These are phyloP conservation scores for Setipinna tenuifilis DNA, from an alignment of 2,797 vertebrate genomes.

Conservation along the genomic window DNA sequence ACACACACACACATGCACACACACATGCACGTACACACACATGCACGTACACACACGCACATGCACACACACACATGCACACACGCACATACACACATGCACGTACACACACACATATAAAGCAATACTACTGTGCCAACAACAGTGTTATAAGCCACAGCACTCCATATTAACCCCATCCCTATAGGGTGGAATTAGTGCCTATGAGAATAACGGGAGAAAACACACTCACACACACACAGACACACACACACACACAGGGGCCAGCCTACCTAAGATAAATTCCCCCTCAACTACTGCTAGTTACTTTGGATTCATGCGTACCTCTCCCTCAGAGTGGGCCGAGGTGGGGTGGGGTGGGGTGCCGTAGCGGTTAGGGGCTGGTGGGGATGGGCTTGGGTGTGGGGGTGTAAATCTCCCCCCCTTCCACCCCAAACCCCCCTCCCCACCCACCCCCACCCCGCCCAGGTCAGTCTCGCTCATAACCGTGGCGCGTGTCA, in stretches of 20 bases:
- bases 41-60: background rate
- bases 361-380: background rate
- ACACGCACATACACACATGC: background rate
- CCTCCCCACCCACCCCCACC: too few species aligned
- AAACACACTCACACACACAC: background rate
- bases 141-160: background rate
- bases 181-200: background rate
- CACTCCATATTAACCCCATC: background rate
- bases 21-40: background rate
- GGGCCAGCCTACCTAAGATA: background rate
- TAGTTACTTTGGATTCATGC: background rate
- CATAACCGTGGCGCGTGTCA: slow-evolving; percentile 63
- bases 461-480: slow-evolving; percentile 34
- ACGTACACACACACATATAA: too few species aligned
- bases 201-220: background rate
- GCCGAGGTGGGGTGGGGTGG: background rate
- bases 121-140: background rate
- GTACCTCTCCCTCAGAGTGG: background rate
- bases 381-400: background rate
- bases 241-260: background rate
- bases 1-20: too few species aligned
- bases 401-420: slow-evolving; percentile 32
- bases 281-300: background rate
- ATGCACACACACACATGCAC: slow-evolving; percentile 1
- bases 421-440: background rate